phyloP scores from a whole-genome alignment of 1,140 invertebrate species.

The Drosophila tsacasi region DNA sequence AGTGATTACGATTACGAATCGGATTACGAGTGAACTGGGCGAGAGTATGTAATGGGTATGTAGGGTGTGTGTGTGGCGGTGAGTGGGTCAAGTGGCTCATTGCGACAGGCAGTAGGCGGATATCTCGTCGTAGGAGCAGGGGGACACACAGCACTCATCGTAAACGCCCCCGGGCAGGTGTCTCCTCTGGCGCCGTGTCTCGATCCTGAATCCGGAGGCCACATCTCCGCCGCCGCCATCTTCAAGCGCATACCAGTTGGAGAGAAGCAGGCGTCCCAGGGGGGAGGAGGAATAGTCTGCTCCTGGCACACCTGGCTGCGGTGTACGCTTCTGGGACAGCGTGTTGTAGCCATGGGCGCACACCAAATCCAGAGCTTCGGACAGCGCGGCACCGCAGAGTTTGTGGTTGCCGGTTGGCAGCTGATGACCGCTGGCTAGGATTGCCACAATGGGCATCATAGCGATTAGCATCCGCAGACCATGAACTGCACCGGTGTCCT shows the following conservation, averaged over 20 bases:
- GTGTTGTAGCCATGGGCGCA: slow-evolving; percentile 62
- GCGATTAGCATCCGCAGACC: slow-evolving; percentile 35
- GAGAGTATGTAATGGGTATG: slow-evolving; percentile 17
- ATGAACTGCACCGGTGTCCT: slow-evolving; percentile 43
- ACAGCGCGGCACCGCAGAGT: slow-evolving; percentile 59
- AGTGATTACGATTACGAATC: slow-evolving; percentile 69
- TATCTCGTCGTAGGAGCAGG: slow-evolving; percentile 61
- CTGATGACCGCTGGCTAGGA: slow-evolving; percentile 31
- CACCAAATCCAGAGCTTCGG: slow-evolving; percentile 62
- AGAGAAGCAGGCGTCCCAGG: slow-evolving; percentile 26
- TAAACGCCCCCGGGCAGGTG: slow-evolving; percentile 52
- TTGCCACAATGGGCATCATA: slow-evolving; percentile 15
- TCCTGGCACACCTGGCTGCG: background rate
- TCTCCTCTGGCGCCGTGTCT: slow-evolving; percentile 58
- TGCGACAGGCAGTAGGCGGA: slow-evolving; percentile 58
- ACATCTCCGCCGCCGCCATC: background rate
- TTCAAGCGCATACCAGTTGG: slow-evolving; percentile 50
- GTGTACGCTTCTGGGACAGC: slow-evolving; percentile 21
- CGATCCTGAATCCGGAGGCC: slow-evolving; percentile 48
- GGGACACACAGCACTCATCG: slow-evolving; percentile 65
- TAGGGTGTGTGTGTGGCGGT: slow-evolving; percentile 15
- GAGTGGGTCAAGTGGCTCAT: slow-evolving; percentile 14
- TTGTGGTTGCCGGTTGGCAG: slow-evolving; percentile 63
- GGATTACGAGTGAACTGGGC: slow-evolving; percentile 34
- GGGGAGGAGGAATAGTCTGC: slow-evolving; percentile 26